These are phyloP conservation scores for Thaleichthys pacificus DNA, from an alignment of 2,797 vertebrate species.

Conservation along the genomic window DNA sequence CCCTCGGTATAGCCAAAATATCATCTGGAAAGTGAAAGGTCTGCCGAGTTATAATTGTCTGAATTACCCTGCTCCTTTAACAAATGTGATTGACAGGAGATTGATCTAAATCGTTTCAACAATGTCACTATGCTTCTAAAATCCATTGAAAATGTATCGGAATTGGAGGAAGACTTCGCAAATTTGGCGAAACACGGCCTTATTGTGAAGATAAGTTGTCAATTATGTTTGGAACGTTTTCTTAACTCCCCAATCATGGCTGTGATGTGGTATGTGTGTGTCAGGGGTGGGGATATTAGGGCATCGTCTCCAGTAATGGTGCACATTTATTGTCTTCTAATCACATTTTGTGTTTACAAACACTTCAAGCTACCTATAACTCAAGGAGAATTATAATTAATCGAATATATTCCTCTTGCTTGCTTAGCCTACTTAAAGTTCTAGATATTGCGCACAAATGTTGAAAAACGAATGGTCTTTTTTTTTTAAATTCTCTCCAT, in stretches of 20 bases:
- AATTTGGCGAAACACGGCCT: conserved; percentile 18
- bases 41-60: too few relatives aligned
- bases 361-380: too few relatives aligned
- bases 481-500: too few relatives aligned
- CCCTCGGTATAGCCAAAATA: neutral
- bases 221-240: neutral
- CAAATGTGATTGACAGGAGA: conserved; percentile 6
- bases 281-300: neutral
- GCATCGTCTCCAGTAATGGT: too few relatives aligned
- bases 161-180: conserved; percentile 1
- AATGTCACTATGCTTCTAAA: conserved; percentile 10
- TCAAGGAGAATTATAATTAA: too few relatives aligned
- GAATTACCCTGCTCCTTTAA: neutral
- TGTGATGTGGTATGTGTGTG: too few relatives aligned
- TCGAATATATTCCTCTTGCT: too few relatives aligned
- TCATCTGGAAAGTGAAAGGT: neutral
- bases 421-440: too few relatives aligned
- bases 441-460: too few relatives aligned
- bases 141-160: conserved; percentile 1
- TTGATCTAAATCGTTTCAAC: neutral
- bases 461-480: too few relatives aligned
- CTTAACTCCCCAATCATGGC: neutral
- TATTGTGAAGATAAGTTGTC: conserved; percentile 8
- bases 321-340: too few relatives aligned
- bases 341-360: too few relatives aligned